Evolutionary conservation across 2,113 vertebrate genomes (phyloP), one percentile per base, ranked within the genome.

Genomic region (Corythaeola cristata): DNA sequence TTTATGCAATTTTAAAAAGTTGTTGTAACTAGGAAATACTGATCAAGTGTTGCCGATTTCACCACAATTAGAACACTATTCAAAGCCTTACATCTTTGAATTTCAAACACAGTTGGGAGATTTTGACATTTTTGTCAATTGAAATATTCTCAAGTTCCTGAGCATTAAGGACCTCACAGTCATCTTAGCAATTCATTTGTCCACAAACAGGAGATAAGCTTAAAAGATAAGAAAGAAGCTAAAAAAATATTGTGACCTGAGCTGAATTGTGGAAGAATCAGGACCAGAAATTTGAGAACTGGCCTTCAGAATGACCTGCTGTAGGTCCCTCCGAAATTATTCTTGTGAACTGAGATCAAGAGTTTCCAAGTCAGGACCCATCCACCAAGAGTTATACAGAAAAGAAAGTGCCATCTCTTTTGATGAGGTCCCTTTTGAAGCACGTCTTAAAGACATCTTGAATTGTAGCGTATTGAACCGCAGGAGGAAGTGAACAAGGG

Each of bases 261-360:
- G 35, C 69, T 64, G 80, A 92, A 90, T 2, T 62, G 64, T 89
- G 45, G 26, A 79, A 73, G 58, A 76, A 90, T 37, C 49, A 62
- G 22, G 74, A 79, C 90, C 80, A 69, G 69, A 85, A 93, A 63
- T 72, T 75, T 89, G 58, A 89, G 81, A 89, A 90, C 27, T 87
- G 69, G 60, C 35, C 73, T 90, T 95, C 39, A 44, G 69, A 94
- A 87, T 76, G 49, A 79, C 79, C 62, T 81, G 27, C 27, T 59
- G 60, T 49, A 89, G 64, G 49, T 90, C 23, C 21, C 47, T 81
- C 44, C 74, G 73, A 92, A 85, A 82, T 80, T 68, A 75, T 85
- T 87, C 76, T 60, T 78, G 63, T 90, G 89, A 96, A 92, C 49
- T 37, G 88, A 79, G 62, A 95, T 82, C 73, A 90, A 89, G 83